These are phyloP conservation scores for Polydrusus tereticollis DNA, from an alignment of 2,888 invertebrate species.

Conservation along the genomic window DNA sequence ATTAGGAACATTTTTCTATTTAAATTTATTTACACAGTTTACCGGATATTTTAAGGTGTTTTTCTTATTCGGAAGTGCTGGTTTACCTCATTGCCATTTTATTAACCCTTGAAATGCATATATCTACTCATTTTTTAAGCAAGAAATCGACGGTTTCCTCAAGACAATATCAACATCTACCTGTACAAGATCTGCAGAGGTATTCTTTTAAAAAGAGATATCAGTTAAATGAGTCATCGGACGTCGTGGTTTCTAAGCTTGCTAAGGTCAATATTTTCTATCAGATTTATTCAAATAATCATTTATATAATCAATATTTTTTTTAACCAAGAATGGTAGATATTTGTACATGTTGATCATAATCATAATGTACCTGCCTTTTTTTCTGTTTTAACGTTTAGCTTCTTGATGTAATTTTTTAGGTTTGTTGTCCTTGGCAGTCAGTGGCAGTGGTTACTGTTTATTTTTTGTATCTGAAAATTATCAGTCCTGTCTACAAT, in stretches of 20 bases:
- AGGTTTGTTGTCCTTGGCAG: neutral
- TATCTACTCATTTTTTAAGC: neutral
- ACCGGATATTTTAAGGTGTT: slow-evolving; percentile 35
- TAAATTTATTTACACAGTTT: slow-evolving; percentile 50
- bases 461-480: slow-evolving; percentile 26
- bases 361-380: neutral
- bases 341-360: neutral
- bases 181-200: slow-evolving; percentile 35
- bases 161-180: slow-evolving; percentile 18
- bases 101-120: neutral
- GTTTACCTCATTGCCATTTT: slow-evolving; percentile 5
- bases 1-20: slow-evolving; percentile 64
- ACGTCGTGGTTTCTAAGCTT: slow-evolving; percentile 43
- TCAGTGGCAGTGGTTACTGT: slow-evolving; percentile 15
- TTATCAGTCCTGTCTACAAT: slow-evolving; percentile 13
- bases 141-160: slow-evolving; percentile 4
- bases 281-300: slow-evolving; percentile 9
- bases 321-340: no score
- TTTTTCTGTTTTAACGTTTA: neutral
- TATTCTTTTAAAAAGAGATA: slow-evolving; percentile 43
- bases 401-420: slow-evolving; percentile 6
- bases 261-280: slow-evolving; percentile 36
- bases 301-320: slow-evolving; percentile 12
- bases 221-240: slow-evolving; percentile 47
- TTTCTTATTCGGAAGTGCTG: neutral